Base-by-base conservation (phyloP, 1,140 invertebrate genomes). In the Venturia canescens region DNA sequence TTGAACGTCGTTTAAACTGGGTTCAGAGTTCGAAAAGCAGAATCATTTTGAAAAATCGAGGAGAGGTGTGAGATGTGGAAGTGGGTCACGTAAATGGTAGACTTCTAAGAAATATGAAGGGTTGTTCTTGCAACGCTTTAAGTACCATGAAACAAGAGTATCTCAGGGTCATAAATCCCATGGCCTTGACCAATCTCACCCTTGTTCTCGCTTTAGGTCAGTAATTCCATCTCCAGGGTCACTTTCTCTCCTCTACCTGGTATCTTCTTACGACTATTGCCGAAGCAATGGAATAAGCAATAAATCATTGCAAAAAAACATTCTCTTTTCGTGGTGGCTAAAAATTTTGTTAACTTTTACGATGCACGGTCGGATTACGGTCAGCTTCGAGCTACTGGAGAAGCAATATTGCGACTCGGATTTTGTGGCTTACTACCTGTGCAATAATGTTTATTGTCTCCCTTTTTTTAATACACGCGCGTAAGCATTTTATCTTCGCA, bases 271-370 rank as follows among this genome's bases (percentile, higher is more conserved):
- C 5, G 53, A 57, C 16, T n/a, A 23, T 72, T 48, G 21, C 48
- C 50, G n/a, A 44, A 53, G 53, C 18, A 1, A 57, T n/a, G 11
- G 48, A 21, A 26, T 48, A 27, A 1, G 48, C 48, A 16, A 57
- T 74, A 74, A 74, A 74, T 74, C 71, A 74, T 18, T 57, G 53
- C 48, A 57, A 48, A 50, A 48, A 74, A 50, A 74, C 38, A 26
- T 57, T 18, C 48, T 53, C 31, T 27, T 23, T 27, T 29, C 44
- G 23, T 21, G 7, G 48, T 3, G 48, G 23, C 23, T 50, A 27
- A 82, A 83, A 84, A 84, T 82, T 82, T 82, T 82, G 72, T 84
- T 84, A 80, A 79, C 77, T 82, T 84, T 84, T 82, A 80, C 75
- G 76, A 80, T 63, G n/a, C 72, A 38, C 48, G 76, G 72, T 79